A percentile compares a stretch with the other conserved stretches of the same genome.
phyloP scores from a whole-genome alignment of 2,113 vertebrate genomes.

The Maccullochella peelii region DNA sequence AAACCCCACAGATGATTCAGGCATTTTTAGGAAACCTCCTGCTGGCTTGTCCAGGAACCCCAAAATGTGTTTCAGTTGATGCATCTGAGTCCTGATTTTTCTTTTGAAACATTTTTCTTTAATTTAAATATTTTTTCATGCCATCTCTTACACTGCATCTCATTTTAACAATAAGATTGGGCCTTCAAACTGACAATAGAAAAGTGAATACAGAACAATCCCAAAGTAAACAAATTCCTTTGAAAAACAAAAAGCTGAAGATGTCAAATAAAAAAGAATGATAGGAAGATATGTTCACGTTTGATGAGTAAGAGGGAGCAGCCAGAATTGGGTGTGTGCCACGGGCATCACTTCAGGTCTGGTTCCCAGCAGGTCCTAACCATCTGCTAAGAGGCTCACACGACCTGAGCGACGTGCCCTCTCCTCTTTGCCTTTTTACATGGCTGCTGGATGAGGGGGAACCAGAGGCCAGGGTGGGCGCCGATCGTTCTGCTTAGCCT shows the following conservation, averaged over 20 bases:
- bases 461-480: conserved; percentile 48
- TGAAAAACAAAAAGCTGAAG: background rate
- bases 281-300: background rate
- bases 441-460: conserved; percentile 51
- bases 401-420: conserved; percentile 63
- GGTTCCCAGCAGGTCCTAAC: conserved; percentile 55
- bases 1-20: background rate
- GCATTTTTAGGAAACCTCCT: background rate
- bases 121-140: background rate
- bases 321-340: background rate
- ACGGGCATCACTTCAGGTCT: conserved; percentile 47
- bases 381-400: conserved; percentile 72
- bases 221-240: background rate
- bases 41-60: background rate
- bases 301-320: background rate
- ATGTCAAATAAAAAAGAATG: background rate
- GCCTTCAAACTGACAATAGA: background rate
- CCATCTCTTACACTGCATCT: background rate
- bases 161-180: background rate
- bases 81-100: background rate
- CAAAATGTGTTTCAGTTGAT: background rate
- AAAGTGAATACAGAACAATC: background rate
- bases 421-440: conserved; percentile 63
- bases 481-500: conserved; percentile 36
- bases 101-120: background rate